Conservation (phyloP, 2,888 invertebrate genomes). For the Aricia artaxerxes region DNA sequence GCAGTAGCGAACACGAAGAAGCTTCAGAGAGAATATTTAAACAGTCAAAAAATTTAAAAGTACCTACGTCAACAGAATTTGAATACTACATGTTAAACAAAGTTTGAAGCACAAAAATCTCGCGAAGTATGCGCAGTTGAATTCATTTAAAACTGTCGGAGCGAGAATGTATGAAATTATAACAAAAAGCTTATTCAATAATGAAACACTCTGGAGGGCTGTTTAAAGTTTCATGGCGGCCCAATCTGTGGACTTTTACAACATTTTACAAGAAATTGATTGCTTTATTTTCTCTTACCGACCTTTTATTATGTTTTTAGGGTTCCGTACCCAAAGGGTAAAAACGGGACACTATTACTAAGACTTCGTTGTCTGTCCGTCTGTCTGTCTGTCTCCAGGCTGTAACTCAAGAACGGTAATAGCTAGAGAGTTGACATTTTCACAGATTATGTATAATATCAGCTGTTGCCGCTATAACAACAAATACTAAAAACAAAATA, state of each 20-base stretch:
- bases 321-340: too few relatives aligned
- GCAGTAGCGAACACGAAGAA: too few relatives aligned
- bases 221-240: background rate
- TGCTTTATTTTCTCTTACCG: background rate
- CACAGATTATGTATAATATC: too few relatives aligned
- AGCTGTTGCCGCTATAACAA: too few relatives aligned
- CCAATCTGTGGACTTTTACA: background rate
- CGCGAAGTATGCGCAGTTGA: background rate
- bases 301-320: background rate
- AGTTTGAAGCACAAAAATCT: conserved; percentile 18
- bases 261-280: background rate
- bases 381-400: too few relatives aligned
- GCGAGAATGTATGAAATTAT: background rate
- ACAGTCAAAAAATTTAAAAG: background rate
- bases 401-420: too few relatives aligned
- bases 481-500: too few relatives aligned
- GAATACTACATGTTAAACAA: background rate
- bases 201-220: conserved; percentile 6
- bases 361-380: too few relatives aligned
- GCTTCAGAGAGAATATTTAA: background rate
- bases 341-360: too few relatives aligned
- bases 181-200: conserved; percentile 3
- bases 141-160: background rate
- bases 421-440: too few relatives aligned
- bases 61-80: background rate